These are phyloP conservation scores for Temnothorax longispinosus DNA, from an alignment of 1,140 invertebrate genomes.

Conservation along the genomic window DNA sequence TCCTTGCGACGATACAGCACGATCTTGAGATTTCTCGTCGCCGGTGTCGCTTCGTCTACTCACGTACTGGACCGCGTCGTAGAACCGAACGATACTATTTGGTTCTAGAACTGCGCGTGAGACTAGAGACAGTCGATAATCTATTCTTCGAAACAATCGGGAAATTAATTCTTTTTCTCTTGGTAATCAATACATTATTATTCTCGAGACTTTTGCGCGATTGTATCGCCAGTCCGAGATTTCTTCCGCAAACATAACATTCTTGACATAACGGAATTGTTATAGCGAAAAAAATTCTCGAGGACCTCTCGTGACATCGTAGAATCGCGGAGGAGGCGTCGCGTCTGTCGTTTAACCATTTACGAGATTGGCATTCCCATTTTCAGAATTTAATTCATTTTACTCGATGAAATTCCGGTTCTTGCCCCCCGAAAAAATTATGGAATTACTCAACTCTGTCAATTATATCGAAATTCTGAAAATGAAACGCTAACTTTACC, in stretches of 20 bases:
- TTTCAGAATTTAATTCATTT: background rate
- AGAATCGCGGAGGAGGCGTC: background rate
- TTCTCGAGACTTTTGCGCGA: background rate
- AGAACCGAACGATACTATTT: background rate
- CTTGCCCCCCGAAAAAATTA: background rate
- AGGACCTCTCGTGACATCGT: background rate
- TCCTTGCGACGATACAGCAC: conserved; percentile 56
- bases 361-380: background rate
- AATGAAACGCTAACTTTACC: background rate
- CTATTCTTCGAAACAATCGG: conserved; percentile 24
- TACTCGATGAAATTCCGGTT: background rate
- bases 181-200: background rate
- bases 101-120: conserved; percentile 25
- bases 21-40: conserved; percentile 20
- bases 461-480: conserved; percentile 17
- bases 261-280: conserved; percentile 44
- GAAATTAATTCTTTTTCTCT: conserved; percentile 15
- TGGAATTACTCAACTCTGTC: background rate
- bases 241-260: background rate
- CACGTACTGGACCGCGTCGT: conserved; percentile 35
- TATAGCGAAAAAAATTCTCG: conserved; percentile 15
- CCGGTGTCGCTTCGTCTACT: background rate
- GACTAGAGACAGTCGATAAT: conserved; percentile 7
- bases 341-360: background rate
- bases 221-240: background rate